Evolutionary conservation across 2,113 vertebrate genomes (phyloP).

Genomic region (Nycticryphes semicollaris): DNA sequence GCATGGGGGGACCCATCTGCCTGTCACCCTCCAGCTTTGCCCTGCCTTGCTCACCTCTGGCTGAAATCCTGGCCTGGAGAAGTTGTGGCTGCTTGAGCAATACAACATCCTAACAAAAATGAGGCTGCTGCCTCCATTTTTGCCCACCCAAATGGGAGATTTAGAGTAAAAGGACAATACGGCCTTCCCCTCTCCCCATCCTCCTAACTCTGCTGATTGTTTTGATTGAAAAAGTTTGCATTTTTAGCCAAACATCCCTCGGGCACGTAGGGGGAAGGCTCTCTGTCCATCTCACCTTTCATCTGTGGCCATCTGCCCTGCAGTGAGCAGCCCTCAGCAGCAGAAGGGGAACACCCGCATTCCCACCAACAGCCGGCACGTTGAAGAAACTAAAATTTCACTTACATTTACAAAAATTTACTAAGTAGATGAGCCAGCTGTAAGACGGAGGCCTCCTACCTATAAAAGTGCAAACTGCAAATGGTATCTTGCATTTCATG

Average conservation of each 20-base stretch:
- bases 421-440: neutral
- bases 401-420: neutral
- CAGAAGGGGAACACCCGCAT: accelerated
- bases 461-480: neutral
- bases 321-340: neutral
- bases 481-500: neutral
- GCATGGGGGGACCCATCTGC: neutral
- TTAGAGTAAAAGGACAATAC: neutral
- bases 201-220: neutral
- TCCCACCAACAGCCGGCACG: neutral
- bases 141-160: neutral
- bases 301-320: neutral
- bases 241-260: neutral
- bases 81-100: neutral
- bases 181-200: neutral
- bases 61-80: neutral
- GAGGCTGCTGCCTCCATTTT: neutral
- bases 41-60: neutral
- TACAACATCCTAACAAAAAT: neutral
- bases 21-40: neutral
- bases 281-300: neutral
- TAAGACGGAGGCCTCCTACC: neutral
- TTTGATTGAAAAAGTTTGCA: neutral
- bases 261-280: accelerated
- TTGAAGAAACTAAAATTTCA: neutral